Base-by-base conservation (phyloP, 2,113 vertebrate species). In the Lepus americanus region DNA sequence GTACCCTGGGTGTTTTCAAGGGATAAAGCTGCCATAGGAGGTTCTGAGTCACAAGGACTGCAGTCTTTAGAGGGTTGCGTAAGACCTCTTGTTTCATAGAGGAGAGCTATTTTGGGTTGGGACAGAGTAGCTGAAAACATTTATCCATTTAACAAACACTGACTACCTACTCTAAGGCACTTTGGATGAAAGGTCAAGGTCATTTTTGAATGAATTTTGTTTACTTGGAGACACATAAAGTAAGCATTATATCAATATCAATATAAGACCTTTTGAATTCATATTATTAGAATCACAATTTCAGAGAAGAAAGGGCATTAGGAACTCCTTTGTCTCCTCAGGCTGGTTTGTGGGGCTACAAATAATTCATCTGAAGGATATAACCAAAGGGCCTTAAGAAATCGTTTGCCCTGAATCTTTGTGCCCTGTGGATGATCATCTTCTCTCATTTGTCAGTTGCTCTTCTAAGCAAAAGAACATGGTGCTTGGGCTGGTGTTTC, bases 71-170 rank as follows among this genome's bases (percentile, higher is more conserved):
- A 74, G 23, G 1, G 6, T 74, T 90, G 8, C 39, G 1, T 86
- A 74, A 90, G 29, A 95, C 70, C 49, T 83, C 11, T 83, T 96
- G n/a, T 76, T 96, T 95, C 72, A 84, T 69, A 74, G n/a, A 64
- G 25, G n/a, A 87, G 20, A 13, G 64, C 74, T 87, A 82, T 49
- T 94, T 94, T 87, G 53, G 44, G 53, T 61, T 90, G 27, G 29
- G 79, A 5, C 12, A 95, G 11, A 53, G 8, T 3, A 83, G 23
- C 10, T 94, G 66, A 87, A 92, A 94, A 8, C 19, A 87, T 87
- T 91, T 78, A 86, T 84, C 88, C 55, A 79, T 97, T 86, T 95
- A 87, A 80, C 79, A 89, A 82, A 51, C 44, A 92, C 39, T 82
- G 63, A 82, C 31, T 73, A 67, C 67, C 25, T 74, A 89, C 33